phyloP scores from a whole-genome alignment of 2,113 vertebrate species.

The Sorex araneus region DNA sequence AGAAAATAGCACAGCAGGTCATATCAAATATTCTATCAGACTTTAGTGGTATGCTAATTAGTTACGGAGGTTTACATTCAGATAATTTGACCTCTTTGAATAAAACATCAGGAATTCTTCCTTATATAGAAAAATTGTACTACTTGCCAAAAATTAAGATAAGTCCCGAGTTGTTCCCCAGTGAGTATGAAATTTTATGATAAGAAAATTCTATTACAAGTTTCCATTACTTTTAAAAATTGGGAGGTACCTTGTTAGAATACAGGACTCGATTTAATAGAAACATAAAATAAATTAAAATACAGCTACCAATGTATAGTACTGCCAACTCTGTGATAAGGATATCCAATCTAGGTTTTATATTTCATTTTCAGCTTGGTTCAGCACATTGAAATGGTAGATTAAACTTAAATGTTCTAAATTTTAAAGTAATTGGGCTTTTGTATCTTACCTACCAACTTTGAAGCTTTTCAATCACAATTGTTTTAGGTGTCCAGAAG shows the following conservation, averaged over 20 bases:
- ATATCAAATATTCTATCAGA: not conserved
- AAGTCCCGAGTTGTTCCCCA: not conserved
- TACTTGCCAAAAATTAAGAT: not conserved
- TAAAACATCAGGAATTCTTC: not conserved
- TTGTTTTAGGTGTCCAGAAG: not conserved
- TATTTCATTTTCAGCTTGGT: not conserved
- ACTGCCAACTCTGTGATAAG: not conserved
- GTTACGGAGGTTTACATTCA: not conserved
- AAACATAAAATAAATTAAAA: constrained; percentile 38
- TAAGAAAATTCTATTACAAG: not conserved
- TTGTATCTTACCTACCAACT: not conserved
- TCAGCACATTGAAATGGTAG: constrained; percentile 4
- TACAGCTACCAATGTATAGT: not conserved
- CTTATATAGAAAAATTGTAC: not conserved
- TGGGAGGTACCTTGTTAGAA: not conserved
- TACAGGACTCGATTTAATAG: not conserved
- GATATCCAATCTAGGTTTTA: not conserved
- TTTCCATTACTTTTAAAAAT: constrained; percentile 10
- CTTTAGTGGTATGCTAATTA: not conserved
- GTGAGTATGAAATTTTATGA: not conserved
- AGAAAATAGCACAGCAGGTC: not conserved
- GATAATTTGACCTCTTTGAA: not conserved
- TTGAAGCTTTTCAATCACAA: not conserved
- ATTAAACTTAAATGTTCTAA: not conserved
- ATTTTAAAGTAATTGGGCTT: not conserved